These are phyloP conservation scores for Bombus picipes DNA, from an alignment of 1,140 invertebrate species.

Conservation along the genomic window DNA sequence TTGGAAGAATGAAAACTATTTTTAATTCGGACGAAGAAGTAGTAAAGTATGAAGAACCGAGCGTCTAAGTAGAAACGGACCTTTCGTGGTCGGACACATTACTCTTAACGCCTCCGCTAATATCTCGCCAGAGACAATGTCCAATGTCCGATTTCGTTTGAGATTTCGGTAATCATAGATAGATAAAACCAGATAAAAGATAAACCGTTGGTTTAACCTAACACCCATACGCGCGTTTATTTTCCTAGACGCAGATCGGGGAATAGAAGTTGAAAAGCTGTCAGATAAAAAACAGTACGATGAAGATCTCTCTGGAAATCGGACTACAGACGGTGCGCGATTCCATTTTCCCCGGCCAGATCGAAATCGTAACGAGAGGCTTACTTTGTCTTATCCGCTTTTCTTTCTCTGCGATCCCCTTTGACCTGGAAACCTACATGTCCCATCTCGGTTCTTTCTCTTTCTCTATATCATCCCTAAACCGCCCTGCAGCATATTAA, in stretches of 20 bases:
- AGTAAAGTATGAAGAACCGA: not conserved
- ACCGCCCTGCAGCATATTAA: slow-evolving; percentile 66
- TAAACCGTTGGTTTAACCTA: not conserved
- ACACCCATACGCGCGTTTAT: not conserved
- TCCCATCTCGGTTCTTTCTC: slow-evolving; percentile 24
- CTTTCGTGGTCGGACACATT: not conserved
- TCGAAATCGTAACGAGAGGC: slow-evolving; percentile 51
- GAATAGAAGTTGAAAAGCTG: not conserved
- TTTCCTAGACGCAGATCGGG: not conserved
- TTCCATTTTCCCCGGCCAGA: slow-evolving; percentile 43
- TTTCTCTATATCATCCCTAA: not conserved
- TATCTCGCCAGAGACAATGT: not conserved
- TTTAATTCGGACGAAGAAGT: not conserved
- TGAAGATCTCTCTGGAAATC: slow-evolving; percentile 17
- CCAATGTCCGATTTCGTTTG: not conserved
- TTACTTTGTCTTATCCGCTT: slow-evolving; percentile 48
- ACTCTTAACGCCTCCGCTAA: too few relatives aligned
- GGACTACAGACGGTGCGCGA: slow-evolving; percentile 20
- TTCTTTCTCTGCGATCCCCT: slow-evolving; percentile 44
- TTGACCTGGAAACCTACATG: slow-evolving; percentile 71
- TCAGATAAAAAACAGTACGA: slow-evolving; percentile 15
- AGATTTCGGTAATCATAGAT: not conserved
- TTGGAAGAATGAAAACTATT: not conserved
- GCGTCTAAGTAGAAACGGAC: not conserved
- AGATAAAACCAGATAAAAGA: not conserved